phyloP scores from a whole-genome alignment of 2,113 vertebrate genomes.

The Mus musculus region DNA sequence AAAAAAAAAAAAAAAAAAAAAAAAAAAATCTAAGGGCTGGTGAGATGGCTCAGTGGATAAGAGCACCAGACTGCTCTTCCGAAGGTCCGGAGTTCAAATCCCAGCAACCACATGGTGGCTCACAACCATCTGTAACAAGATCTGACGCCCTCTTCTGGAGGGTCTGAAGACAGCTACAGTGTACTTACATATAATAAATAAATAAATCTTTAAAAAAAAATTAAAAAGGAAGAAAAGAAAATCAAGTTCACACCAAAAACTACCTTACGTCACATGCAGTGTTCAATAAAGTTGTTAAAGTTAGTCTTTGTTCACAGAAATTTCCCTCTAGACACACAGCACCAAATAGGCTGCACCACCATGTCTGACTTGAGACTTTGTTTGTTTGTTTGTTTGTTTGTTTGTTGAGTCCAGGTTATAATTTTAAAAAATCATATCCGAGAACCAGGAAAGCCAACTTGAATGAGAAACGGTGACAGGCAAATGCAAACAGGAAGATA shows the following conservation, averaged over 20 bases:
- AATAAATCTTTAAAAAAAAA: too few relatives aligned
- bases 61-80: too few relatives aligned
- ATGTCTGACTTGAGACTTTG: neutral
- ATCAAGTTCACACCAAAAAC: neutral
- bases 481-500: neutral
- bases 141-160: too few relatives aligned
- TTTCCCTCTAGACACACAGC: neutral
- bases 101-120: too few relatives aligned
- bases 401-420: neutral
- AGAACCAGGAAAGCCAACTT: neutral
- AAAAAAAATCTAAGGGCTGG: too few relatives aligned
- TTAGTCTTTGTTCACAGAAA: neutral
- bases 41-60: too few relatives aligned
- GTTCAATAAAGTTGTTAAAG: neutral
- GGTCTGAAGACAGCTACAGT: too few relatives aligned
- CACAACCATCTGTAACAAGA: too few relatives aligned
- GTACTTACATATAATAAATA: too few relatives aligned
- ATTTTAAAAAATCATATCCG: neutral
- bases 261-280: neutral
- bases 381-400: neutral
- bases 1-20: too few relatives aligned
- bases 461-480: neutral
- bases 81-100: too few relatives aligned
- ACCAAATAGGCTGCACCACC: neutral
- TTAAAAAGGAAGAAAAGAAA: neutral